Evolutionary conservation across 2,888 invertebrate genomes (phyloP).

Genomic region (Diaprepes abbreviatus): DNA sequence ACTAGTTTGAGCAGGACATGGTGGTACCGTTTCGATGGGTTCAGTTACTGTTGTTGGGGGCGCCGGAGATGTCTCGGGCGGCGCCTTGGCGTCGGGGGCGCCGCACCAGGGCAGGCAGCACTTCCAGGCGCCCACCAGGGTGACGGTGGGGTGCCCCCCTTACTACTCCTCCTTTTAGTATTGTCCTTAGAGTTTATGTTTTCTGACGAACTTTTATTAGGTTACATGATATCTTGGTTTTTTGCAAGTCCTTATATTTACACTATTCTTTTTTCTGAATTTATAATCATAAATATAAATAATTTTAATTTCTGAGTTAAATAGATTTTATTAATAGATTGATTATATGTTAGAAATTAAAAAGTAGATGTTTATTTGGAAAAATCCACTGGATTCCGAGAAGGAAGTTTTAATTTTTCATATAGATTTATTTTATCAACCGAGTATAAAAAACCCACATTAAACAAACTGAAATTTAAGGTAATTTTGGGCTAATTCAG

Average conservation of each 20-base stretch:
- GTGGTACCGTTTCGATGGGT: slow-evolving; percentile 36
- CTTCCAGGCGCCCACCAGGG: slow-evolving; percentile 84
- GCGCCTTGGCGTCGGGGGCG: slow-evolving; percentile 72
- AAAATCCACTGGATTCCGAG: no score
- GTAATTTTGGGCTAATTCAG: no score
- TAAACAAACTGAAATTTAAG: no score
- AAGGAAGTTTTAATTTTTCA: no score
- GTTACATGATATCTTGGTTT: background rate
- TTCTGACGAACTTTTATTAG: background rate
- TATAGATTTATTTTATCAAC: no score
- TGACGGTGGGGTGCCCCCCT: slow-evolving; percentile 65
- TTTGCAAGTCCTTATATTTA: background rate
- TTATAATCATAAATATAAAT: background rate
- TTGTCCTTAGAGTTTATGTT: slow-evolving; percentile 4
- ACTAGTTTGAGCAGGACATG: slow-evolving; percentile 2
- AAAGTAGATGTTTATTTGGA: no score
- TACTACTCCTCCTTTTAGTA: slow-evolving; percentile 20
- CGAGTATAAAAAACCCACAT: no score
- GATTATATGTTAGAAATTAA: no score
- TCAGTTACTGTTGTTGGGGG: slow-evolving; percentile 18
- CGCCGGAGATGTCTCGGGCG: slow-evolving; percentile 44
- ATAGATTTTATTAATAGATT: no score
- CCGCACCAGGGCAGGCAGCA: slow-evolving; percentile 88
- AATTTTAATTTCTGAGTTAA: background rate
- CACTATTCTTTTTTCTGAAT: background rate